Evolutionary conservation across 2,888 invertebrate species (phyloP), one percentile per base, ranked within the genome.

Genomic region (Eilema caniola): DNA sequence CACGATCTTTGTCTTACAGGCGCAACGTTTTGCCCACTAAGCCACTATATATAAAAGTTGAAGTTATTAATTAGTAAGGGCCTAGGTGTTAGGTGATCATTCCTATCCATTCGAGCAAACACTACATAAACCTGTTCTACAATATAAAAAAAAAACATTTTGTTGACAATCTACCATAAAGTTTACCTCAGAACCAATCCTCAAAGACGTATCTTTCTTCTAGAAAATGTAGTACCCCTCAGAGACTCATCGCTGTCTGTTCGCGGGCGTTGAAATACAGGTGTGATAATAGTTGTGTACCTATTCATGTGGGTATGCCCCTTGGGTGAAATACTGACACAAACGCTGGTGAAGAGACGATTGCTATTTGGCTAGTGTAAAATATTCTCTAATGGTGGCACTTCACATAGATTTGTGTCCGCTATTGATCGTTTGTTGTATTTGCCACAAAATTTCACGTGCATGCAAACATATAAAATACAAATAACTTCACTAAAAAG

Each of bases 221-320:
- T 73, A 76, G 73, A 73, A 80, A 74, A 70, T 76, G 61, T 69
- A 57, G 23, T 24, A 62, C 25, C 24, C 80, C 65, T 76, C 0
- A 2, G 73, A 53, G 73, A 8, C 72, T 76, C 74, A 74, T 81
- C 69, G 71, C 63, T 65, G 72, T 62, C 69, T 53, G 80, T 74
- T 63, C 72, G 63, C 73, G 23, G 62, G 69, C 69, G 81, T 76
- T 74, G 78, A 76, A 80, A 74, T 81, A 78, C 69, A 71, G 31
- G 61, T 67, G 68, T 60, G 73, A 80, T 77, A 75, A 79, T 80
- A 69, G 66, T 71, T 66, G 63, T 67, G 64, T 74, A 71, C 74
- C 71, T 67, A 71, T 75, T 66, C 57, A 12, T 20, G 37, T 59
- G 37, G 37, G 37, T 3, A 24, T 53, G 24, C 33, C 57, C 33